Conservation (phyloP, 1,140 invertebrate species). For the Drosophila pruinosa region DNA sequence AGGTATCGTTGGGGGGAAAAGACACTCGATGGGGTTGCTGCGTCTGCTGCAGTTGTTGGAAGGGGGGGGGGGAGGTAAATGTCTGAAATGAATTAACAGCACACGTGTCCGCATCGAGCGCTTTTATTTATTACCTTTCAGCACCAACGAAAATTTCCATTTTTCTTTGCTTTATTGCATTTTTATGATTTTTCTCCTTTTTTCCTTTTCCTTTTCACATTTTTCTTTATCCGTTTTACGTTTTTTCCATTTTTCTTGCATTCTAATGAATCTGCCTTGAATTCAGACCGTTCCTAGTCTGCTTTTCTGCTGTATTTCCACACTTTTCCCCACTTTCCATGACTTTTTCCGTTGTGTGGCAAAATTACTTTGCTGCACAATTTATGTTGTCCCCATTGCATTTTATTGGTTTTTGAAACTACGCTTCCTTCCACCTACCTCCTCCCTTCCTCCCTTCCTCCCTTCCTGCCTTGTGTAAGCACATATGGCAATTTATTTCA, state of each 20-base stretch:
- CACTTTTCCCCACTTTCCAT: not conserved
- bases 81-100: conserved; percentile 76
- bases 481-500: conserved; percentile 31
- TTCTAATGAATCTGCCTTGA: conserved; percentile 44
- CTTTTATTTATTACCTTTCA: conserved; percentile 81
- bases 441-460: not conserved
- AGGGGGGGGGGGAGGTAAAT: too few species aligned
- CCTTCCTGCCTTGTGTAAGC: not conserved
- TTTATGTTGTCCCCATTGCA: conserved; percentile 60
- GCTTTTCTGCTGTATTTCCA: conserved; percentile 10
- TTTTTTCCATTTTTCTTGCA: not conserved
- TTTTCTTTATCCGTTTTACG: not conserved
- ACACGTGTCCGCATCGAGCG: conserved; percentile 75
- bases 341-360: not conserved
- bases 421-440: not conserved
- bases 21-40: too few species aligned
- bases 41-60: too few species aligned
- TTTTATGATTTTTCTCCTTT: conserved; percentile 32
- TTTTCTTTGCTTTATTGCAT: conserved; percentile 36
- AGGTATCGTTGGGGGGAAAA: not conserved
- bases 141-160: conserved; percentile 49
- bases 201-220: conserved; percentile 18
- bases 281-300: too few species aligned
- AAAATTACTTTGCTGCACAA: conserved; percentile 47
- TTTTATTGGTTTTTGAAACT: conserved; percentile 63